Evolutionary conservation across 37 sponge, comb jelly and placozoan genomes (phyloP).

Genomic region (Tethya wilhelma): DNA sequence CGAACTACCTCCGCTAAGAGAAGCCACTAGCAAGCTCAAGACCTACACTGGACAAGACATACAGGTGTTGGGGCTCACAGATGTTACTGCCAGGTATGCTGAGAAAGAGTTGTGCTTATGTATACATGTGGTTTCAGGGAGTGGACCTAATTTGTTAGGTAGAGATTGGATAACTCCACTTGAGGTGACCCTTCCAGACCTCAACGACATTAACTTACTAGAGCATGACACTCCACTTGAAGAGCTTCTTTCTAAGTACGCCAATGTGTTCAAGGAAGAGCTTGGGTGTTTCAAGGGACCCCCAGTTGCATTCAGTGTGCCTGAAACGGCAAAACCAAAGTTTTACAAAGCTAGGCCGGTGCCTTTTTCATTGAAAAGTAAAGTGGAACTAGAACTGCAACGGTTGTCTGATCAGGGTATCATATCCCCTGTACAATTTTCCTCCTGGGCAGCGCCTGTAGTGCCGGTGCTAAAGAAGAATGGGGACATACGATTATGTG

Average conservation of each 20-base stretch:
- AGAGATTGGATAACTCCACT: conserved; percentile 23
- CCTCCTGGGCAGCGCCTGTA: conserved; percentile 70
- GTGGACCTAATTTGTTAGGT: conserved; percentile 48
- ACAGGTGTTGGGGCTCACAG: not conserved
- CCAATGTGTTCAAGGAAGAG: conserved; percentile 35
- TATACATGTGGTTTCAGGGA: not conserved
- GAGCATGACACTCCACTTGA: not conserved
- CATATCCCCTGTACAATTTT: conserved; percentile 50
- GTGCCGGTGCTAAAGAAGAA: conserved; percentile 62
- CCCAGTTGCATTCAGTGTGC: conserved; percentile 4
- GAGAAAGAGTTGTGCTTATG: conserved; percentile 5
- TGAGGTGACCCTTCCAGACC: conserved; percentile 7
- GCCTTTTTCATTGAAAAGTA: conserved; percentile 21
- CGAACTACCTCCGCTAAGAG: too few relatives aligned
- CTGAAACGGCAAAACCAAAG: not conserved
- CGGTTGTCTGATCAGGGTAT: conserved; percentile 16
- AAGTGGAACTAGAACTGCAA: conserved; percentile 41
- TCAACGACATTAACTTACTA: not conserved
- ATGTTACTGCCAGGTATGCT: not conserved
- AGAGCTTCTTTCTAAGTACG: not conserved
- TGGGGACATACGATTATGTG: conserved; percentile 30
- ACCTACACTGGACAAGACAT: conserved; percentile 24
- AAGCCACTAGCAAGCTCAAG: too few relatives aligned
- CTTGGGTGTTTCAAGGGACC: conserved; percentile 29
- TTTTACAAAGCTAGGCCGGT: conserved; percentile 39